Evolutionary conservation across 1,140 invertebrate species (phyloP).

Genomic region (Mactra quadrangularis): DNA sequence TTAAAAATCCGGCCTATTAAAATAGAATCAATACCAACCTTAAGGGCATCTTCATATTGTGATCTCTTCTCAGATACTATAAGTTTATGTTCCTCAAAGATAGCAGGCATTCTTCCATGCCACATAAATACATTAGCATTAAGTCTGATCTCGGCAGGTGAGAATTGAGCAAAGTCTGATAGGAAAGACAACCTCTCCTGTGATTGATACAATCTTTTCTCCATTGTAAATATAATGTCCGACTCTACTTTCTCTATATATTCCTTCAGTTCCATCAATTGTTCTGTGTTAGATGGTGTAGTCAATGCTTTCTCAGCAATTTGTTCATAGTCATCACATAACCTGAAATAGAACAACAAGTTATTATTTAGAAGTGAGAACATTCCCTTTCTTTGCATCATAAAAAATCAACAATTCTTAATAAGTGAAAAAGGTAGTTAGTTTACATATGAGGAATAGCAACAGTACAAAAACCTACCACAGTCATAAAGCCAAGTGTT

Average conservation of each 20-base stretch:
- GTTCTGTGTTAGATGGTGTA: slow-evolving; percentile 91
- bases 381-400: too few species aligned
- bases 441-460: too few species aligned
- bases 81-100: slow-evolving; percentile 92
- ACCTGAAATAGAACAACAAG: slow-evolving; percentile 87
- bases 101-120: slow-evolving; percentile 90
- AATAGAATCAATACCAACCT: too few species aligned
- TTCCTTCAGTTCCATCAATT: slow-evolving; percentile 91
- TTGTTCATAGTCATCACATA: slow-evolving; percentile 92
- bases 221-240: slow-evolving; percentile 89
- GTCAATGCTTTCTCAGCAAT: slow-evolving; percentile 92
- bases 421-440: too few species aligned
- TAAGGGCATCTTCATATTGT: slow-evolving; percentile 93
- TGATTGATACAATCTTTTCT: slow-evolving; percentile 89
- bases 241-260: slow-evolving; percentile 91
- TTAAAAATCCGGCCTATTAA: too few species aligned
- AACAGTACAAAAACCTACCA: too few species aligned
- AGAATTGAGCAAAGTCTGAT: slow-evolving; percentile 91
- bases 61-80: slow-evolving; percentile 92
- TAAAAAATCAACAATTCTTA: too few species aligned
- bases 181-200: slow-evolving; percentile 88
- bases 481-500: too few species aligned
- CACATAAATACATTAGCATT: slow-evolving; percentile 94
- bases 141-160: slow-evolving; percentile 89
- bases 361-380: too few species aligned